Evolutionary conservation across 2,888 invertebrate genomes (phyloP), one percentile per base, ranked within the genome.

Genomic region (Latrodectus hesperus): DNA sequence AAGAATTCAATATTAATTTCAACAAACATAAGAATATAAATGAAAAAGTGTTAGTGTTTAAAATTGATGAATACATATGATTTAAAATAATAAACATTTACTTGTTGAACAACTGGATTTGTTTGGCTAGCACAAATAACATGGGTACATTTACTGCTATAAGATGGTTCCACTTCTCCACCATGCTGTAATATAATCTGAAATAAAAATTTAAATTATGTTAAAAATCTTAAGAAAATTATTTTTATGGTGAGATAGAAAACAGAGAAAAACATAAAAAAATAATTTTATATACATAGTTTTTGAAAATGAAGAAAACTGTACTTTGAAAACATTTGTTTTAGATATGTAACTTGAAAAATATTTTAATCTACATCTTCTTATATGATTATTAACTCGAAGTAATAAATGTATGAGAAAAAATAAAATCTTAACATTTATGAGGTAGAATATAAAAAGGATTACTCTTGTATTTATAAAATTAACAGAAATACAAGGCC

Each of bases 81-180:
- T 49, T 68, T 9, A 12, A 17, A 1, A 65, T 55, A 26, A 76
- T 9, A 26, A 16, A 51, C 22, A 65, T 55, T 10, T 89, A 94
- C 95, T 92, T 98, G 96, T 94, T 97, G 96, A 14, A 97, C 98
- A 76, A 96, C 95, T 26, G 97, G 96, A 92, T 97, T 97, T 38
- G 96, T 95, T 93, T 98, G 98, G 17, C 97, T 96, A 91, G 97
- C 96, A 91, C 98, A 97, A 55, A 99, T 93, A 60, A 99, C 95
- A 92, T 99, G 99, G 0, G 99, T 98, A 72, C 98, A 96, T 60
- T 96, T 94, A 14, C 95, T 94, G 91, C 96, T 95, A 93, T 98
- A 98, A 75, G 95, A 94, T 1, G 94, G 93, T 92, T 98, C 98
- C 64, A 98, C 95, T 91, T 98, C 97, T 6, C 98, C 98, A 11